phyloP scores from a whole-genome alignment of 2,888 invertebrate species.

The Prenolepis imparis region DNA sequence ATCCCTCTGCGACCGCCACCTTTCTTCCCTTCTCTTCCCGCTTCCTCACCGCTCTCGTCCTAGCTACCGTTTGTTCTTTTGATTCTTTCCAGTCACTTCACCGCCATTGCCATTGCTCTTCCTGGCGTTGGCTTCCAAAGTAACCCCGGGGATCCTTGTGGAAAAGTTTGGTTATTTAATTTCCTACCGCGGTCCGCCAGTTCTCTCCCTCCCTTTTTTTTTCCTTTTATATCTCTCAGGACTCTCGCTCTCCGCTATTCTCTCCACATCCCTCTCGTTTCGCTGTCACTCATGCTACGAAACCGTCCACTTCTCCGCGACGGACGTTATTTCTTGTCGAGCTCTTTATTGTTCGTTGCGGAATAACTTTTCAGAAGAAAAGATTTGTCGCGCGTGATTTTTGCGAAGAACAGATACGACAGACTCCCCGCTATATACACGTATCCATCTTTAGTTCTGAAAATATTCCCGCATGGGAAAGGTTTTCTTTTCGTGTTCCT shows the following conservation, averaged over 20 bases:
- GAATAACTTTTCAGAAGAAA: conserved; percentile 29
- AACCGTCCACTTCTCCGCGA: conserved; percentile 45
- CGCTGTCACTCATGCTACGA: conserved; percentile 35
- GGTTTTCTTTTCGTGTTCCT: not conserved
- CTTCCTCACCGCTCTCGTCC: conserved; percentile 2
- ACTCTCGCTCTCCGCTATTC: conserved; percentile 18
- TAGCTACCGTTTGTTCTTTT: conserved; percentile 82
- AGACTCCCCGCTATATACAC: not conserved
- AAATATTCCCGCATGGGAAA: conserved; percentile 5
- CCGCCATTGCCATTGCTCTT: conserved; percentile 66
- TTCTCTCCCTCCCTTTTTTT: conserved; percentile 16
- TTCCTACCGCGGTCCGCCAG: conserved; percentile 74
- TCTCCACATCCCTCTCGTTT: conserved; percentile 28
- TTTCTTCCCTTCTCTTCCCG: conserved; percentile 6
- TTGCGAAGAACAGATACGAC: not conserved
- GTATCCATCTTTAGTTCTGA: not conserved
- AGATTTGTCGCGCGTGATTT: conserved; percentile 43
- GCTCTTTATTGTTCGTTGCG: conserved; percentile 53
- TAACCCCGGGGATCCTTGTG: conserved; percentile 71
- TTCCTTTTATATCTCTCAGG: conserved; percentile 39
- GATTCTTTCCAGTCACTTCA: conserved; percentile 81
- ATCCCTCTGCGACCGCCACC: conserved; percentile 33
- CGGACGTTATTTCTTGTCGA: conserved; percentile 56
- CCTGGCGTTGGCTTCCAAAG: conserved; percentile 64
- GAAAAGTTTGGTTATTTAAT: conserved; percentile 85